These are phyloP conservation scores for Mormyrus iriodes DNA, from an alignment of 2,113 vertebrate genomes.

Conservation along the genomic window DNA sequence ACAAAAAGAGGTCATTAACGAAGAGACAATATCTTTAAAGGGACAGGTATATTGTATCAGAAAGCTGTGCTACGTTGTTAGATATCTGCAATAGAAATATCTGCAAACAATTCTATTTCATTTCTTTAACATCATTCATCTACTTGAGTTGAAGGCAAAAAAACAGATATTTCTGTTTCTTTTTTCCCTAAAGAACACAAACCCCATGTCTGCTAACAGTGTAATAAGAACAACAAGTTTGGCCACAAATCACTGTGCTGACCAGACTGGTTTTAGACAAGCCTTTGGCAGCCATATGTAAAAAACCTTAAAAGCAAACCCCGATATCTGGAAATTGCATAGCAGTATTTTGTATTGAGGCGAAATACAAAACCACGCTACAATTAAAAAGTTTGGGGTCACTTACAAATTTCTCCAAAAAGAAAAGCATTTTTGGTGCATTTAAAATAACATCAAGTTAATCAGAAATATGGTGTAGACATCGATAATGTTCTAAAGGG, in stretches of 20 bases:
- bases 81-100: background rate
- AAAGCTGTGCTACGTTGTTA: background rate
- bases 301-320: background rate
- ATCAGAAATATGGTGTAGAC: no score
- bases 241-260: background rate
- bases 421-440: no score
- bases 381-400: no score
- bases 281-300: background rate
- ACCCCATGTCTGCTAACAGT: background rate
- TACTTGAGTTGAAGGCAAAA: background rate
- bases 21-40: background rate
- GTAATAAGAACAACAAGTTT: background rate
- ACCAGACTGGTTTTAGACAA: slow-evolving; percentile 7
- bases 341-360: background rate
- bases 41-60: background rate
- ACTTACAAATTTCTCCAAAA: no score
- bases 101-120: background rate
- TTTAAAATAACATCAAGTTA: no score
- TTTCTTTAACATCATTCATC: background rate
- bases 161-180: background rate
- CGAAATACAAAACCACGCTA: background rate
- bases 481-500: no score
- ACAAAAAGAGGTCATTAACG: background rate
- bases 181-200: background rate
- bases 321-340: background rate